Base-by-base conservation (phyloP, 2,113 vertebrate species). In the Psilopsiagon aurifrons region DNA sequence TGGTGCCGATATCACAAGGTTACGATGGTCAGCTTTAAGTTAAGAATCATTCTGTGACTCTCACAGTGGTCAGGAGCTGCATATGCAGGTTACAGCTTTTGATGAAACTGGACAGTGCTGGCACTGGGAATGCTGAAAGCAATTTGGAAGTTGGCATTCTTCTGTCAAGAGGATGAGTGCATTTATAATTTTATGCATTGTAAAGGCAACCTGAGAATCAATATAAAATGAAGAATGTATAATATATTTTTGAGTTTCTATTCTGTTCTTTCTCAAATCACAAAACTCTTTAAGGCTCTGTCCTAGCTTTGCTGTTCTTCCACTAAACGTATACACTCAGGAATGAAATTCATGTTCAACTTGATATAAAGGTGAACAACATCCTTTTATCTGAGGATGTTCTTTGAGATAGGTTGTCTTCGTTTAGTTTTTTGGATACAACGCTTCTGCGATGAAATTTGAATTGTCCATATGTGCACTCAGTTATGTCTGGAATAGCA, bases 51-150 rank as follows among this genome's bases (percentile, higher is more conserved):
- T 97, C 95, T 94, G 59, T 13, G 27, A 88, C 62, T 90, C 57
- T 96, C 82, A 81, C 44, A 85, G 79, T 86, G 73, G 47, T 86
- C 18, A 17, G 64, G 68, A 95, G 69, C 83, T 97, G 94, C 67
- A 66, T 94, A 28, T 71, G 68, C 52, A 93, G 52, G 64, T 96
- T 97, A 96, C 85, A 96, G 68, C 51, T 93, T 97, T 94, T 97
- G 92, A 97, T 95, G 87, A 87, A 95, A 97, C 67, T 67, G 97
- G 94, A 82, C 69, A 33, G 95, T 47, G 52, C 68, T 71, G 94
- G 47, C 80, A 55, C 46, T 74, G 71, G 91, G 81, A 94, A 92
- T 41, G 67, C 86, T 90, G 41, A 54, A 90, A 92, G 89, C 71
- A 47, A 10, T 77, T 59, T 94, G 88, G 57, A 93, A 51, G 54